A percentile compares a stretch with the other conserved stretches of the same genome.
Conservation (phyloP, 2,113 vertebrate species). For the Apteryx owenii region DNA sequence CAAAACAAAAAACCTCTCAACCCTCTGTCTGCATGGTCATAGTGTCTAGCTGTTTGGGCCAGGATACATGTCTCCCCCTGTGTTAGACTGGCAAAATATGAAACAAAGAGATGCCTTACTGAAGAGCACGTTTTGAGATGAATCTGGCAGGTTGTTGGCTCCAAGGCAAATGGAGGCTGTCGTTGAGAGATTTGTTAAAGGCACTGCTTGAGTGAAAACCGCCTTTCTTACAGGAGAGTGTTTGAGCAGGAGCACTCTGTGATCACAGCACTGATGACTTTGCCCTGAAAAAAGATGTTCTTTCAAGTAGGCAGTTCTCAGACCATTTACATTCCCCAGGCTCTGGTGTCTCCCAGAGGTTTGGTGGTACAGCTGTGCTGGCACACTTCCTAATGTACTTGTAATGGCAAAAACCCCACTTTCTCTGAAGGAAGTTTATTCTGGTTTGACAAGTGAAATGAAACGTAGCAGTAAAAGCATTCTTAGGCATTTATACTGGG, state of each 20-base stretch:
- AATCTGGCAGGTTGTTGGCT: slow-evolving; percentile 49
- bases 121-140: slow-evolving; percentile 22
- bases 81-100: neutral
- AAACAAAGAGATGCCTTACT: slow-evolving; percentile 25
- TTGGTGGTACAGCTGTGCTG: slow-evolving; percentile 50
- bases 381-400: slow-evolving; percentile 33
- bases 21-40: neutral
- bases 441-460: slow-evolving; percentile 37
- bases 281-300: slow-evolving; percentile 8
- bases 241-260: neutral
- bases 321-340: slow-evolving; percentile 8
- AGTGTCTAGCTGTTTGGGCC: neutral
- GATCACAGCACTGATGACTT: neutral
- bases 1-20: slow-evolving; percentile 12
- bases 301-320: slow-evolving; percentile 19
- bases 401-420: slow-evolving; percentile 5
- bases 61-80: slow-evolving; percentile 30
- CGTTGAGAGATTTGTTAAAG: neutral
- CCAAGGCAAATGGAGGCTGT: neutral
- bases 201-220: neutral
- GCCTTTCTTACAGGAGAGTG: neutral
- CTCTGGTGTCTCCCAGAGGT: slow-evolving; percentile 19
- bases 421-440: slow-evolving; percentile 47
- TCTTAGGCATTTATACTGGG: neutral
- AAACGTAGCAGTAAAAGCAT: slow-evolving; percentile 16